phyloP scores from a whole-genome alignment of 2,888 invertebrate genomes.

The Ornithoptera priamus region DNA sequence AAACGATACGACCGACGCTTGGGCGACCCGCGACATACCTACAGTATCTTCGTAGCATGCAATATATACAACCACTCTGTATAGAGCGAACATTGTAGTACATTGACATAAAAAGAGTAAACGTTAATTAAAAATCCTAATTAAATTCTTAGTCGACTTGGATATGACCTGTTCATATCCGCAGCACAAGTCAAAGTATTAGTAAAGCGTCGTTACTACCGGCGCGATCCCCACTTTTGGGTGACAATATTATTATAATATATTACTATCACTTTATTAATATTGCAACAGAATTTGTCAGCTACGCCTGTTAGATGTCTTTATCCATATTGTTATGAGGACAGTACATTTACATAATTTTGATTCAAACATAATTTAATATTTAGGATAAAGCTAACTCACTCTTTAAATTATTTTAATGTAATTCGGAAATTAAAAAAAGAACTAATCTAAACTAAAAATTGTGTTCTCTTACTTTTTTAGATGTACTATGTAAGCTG shows the following conservation, averaged over 20 bases:
- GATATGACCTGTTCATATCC: background rate
- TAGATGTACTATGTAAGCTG: conserved; percentile 63
- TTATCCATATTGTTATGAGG: too few relatives aligned
- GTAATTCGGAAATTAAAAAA: background rate
- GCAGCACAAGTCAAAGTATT: background rate
- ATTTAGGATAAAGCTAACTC: too few relatives aligned
- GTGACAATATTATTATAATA: too few relatives aligned
- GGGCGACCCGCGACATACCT: conserved; percentile 42
- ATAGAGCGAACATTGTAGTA: conserved; percentile 42
- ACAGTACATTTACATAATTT: too few relatives aligned
- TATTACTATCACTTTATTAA: too few relatives aligned
- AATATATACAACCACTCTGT: conserved; percentile 36
- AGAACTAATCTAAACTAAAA: background rate
- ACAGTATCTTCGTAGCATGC: conserved; percentile 32
- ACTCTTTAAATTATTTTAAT: background rate
- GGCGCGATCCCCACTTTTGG: too few relatives aligned
- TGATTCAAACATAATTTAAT: too few relatives aligned
- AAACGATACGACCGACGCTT: conserved; percentile 45
- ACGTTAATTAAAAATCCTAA: conserved; percentile 1
- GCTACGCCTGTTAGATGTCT: too few relatives aligned
- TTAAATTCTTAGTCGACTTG: background rate
- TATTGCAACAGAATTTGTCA: too few relatives aligned
- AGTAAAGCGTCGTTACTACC: too few relatives aligned
- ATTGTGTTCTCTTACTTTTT: conserved; percentile 43
- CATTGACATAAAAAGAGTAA: conserved; percentile 9